Evolutionary conservation across 1,140 invertebrate species (phyloP).

Genomic region (Zaprionus gabonicus): DNA sequence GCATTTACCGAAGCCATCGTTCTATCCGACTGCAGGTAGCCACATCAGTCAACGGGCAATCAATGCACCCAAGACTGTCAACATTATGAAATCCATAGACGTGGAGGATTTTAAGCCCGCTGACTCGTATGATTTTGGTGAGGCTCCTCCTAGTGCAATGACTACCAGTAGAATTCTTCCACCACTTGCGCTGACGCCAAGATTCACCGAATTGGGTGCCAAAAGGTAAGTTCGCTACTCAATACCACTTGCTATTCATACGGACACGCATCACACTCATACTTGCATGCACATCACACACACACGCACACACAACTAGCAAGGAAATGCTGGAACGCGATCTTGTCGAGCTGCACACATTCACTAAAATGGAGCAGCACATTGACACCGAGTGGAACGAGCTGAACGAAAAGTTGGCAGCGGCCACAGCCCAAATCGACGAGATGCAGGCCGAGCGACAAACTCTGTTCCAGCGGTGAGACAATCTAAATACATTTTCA

Average conservation of each 20-base stretch:
- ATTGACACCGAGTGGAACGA: slow-evolving; percentile 53
- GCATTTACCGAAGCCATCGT: slow-evolving; percentile 64
- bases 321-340: slow-evolving; percentile 55
- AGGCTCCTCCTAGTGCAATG: neutral
- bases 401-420: slow-evolving; percentile 46
- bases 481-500: neutral
- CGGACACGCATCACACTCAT: slow-evolving; percentile 2
- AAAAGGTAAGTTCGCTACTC: slow-evolving; percentile 45
- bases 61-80: slow-evolving; percentile 53
- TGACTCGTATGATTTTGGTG: slow-evolving; percentile 42
- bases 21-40: slow-evolving; percentile 32
- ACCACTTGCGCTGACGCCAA: slow-evolving; percentile 49
- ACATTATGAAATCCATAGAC: slow-evolving; percentile 49
- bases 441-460: slow-evolving; percentile 54
- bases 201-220: slow-evolving; percentile 15
- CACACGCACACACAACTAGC: slow-evolving; percentile 31
- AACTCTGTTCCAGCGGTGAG: slow-evolving; percentile 60
- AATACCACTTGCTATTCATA: neutral
- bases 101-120: slow-evolving; percentile 50
- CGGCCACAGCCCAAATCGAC: slow-evolving; percentile 42
- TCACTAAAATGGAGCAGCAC: slow-evolving; percentile 69
- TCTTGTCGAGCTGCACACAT: slow-evolving; percentile 61
- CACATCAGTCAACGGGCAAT: neutral
- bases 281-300: neutral
- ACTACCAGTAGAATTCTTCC: slow-evolving; percentile 12